phyloP scores from a whole-genome alignment of 2,888 invertebrate genomes.

The Hyposoter didymator region DNA sequence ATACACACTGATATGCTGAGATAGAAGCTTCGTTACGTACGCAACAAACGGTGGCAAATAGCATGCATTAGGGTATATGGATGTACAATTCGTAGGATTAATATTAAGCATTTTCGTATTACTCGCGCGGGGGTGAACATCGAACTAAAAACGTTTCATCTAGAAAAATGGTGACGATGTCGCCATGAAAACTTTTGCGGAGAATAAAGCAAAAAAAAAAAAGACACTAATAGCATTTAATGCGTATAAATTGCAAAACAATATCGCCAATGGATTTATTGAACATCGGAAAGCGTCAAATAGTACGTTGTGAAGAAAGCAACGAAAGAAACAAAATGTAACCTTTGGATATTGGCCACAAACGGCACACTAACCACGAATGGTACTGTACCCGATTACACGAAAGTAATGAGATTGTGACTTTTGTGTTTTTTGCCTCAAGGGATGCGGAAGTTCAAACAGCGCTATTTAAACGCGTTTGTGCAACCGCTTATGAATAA shows the following conservation, averaged over 20 bases:
- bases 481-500: conserved; percentile 82
- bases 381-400: neutral
- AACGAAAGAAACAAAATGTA: too few relatives aligned
- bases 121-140: neutral
- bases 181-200: neutral
- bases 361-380: neutral
- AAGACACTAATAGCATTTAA: neutral
- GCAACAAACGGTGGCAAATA: conserved; percentile 22
- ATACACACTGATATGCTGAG: conserved; percentile 1
- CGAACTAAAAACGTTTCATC: neutral
- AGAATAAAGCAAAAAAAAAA: neutral
- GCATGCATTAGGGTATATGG: neutral
- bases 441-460: conserved; percentile 50
- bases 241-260: too few relatives aligned
- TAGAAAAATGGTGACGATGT: neutral
- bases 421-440: conserved; percentile 48
- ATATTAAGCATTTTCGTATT: neutral
- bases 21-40: conserved; percentile 25
- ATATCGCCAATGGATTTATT: too few relatives aligned
- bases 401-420: conserved; percentile 3
- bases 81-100: neutral
- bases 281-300: too few relatives aligned
- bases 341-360: neutral
- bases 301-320: too few relatives aligned
- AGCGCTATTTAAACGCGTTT: conserved; percentile 77